Evolutionary conservation across 2,888 invertebrate species (phyloP).

Genomic region (Caenorhabditis angaria): DNA sequence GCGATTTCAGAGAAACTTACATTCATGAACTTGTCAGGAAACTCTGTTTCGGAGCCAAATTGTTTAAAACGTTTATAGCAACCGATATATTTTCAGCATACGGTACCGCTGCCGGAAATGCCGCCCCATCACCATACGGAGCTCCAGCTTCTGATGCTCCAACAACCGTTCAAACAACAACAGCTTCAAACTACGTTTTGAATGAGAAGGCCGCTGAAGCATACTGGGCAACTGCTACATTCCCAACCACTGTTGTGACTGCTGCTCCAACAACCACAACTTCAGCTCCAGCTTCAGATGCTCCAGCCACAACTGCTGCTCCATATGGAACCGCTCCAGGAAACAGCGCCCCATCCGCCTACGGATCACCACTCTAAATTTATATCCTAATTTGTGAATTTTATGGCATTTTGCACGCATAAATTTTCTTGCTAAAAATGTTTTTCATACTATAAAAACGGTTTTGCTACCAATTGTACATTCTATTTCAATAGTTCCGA

Average conservation of each 20-base stretch:
- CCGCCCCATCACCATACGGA: too few species aligned
- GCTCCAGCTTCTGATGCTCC: neutral
- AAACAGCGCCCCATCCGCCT: neutral
- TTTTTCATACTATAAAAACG: too few species aligned
- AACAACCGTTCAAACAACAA: conserved; percentile 6
- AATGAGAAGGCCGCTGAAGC: conserved; percentile 12
- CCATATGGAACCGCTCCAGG: neutral
- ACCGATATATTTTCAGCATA: neutral
- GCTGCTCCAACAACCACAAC: neutral
- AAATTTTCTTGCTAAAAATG: neutral
- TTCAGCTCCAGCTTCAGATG: neutral
- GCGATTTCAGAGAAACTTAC: neutral
- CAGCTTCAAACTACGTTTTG: conserved; percentile 7
- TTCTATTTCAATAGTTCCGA: too few species aligned
- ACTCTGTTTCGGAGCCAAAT: too few species aligned
- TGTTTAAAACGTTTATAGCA: too few species aligned
- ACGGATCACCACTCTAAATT: neutral
- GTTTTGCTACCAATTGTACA: too few species aligned
- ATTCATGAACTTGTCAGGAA: neutral
- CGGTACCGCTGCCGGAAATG: neutral
- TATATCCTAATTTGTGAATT: neutral
- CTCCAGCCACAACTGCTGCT: neutral
- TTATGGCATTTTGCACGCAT: neutral
- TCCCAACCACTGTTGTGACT: conserved; percentile 6
- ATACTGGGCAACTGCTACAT: conserved; percentile 12